phyloP scores from a whole-genome alignment of 2,797 vertebrate species.

The Tapirus indicus region DNA sequence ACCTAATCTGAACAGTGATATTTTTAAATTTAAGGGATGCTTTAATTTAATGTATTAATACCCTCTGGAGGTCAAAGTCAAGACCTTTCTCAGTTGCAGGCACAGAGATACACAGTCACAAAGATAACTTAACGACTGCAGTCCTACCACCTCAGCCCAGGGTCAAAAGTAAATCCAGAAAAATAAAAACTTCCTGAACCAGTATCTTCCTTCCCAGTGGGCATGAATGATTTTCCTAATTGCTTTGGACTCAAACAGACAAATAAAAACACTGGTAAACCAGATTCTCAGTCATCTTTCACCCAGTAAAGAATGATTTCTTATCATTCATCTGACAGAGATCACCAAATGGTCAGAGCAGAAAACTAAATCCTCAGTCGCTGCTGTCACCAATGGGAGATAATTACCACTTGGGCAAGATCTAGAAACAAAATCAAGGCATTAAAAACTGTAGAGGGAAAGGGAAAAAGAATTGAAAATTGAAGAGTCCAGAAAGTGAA shows the following conservation, averaged over 20 bases:
- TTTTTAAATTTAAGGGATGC: neutral
- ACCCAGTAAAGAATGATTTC: neutral
- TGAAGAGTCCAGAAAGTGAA: neutral
- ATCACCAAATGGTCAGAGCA: neutral
- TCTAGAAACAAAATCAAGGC: neutral
- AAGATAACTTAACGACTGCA: neutral
- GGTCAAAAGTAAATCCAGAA: neutral
- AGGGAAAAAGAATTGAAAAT: neutral
- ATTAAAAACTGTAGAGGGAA: neutral
- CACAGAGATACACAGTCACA: neutral
- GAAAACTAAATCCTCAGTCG: slow-evolving; percentile 27
- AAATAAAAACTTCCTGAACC: neutral
- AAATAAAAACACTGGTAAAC: neutral
- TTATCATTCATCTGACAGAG: neutral
- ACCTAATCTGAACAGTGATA: neutral
- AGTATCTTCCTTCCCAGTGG: neutral
- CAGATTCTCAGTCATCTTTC: neutral
- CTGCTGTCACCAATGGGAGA: neutral
- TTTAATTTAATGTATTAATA: neutral
- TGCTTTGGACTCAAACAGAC: neutral
- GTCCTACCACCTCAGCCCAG: neutral
- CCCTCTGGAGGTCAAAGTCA: neutral
- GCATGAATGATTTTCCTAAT: neutral
- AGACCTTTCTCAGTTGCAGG: neutral
- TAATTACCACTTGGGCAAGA: neutral